These are phyloP conservation scores for Chaetophractus vellerosus DNA, from an alignment of 2,797 vertebrate genomes.

Conservation along the genomic window DNA sequence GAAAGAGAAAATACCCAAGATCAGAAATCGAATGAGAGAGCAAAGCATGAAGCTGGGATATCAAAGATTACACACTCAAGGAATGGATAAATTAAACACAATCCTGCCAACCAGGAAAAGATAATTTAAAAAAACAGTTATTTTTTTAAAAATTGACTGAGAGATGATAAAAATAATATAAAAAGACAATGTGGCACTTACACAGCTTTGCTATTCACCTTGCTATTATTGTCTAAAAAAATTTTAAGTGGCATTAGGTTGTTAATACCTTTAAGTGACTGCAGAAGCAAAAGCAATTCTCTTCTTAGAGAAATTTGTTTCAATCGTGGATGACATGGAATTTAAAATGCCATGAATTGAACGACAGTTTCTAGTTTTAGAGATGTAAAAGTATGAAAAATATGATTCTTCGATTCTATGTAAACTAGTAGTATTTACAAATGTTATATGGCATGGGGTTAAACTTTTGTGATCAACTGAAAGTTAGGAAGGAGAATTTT, in stretches of 20 bases:
- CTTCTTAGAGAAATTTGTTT: background rate
- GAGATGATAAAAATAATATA: background rate
- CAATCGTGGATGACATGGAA: background rate
- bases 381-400: background rate
- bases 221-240: background rate
- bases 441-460: background rate
- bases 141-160: background rate
- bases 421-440: background rate
- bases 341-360: background rate
- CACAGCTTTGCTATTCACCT: background rate
- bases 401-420: background rate
- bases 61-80: background rate
- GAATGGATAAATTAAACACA: background rate
- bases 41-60: background rate
- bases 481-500: background rate
- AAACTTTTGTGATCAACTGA: background rate
- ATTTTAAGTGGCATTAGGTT: background rate
- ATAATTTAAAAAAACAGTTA: background rate
- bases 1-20: background rate
- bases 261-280: background rate
- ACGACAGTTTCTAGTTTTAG: slow-evolving; percentile 4
- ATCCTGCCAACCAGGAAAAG: background rate
- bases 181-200: background rate
- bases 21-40: background rate
- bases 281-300: background rate